Evolutionary conservation across 2,797 vertebrate species (phyloP), one percentile per base, ranked within the genome.

Genomic region (Falco columbarius): DNA sequence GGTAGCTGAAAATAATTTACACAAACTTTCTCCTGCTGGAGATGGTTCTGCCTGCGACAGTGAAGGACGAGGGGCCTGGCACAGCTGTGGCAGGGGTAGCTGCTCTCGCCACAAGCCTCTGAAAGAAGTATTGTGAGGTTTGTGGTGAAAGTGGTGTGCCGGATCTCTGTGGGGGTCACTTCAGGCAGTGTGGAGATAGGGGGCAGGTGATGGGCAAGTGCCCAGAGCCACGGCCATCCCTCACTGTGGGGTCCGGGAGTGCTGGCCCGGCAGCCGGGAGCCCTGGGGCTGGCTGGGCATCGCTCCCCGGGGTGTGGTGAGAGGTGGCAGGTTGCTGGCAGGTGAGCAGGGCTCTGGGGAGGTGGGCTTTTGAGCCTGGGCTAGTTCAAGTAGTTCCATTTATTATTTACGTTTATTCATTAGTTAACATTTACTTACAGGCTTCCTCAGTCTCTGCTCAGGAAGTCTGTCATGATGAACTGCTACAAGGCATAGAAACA

Each of bases 231-330:
- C 29, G 22, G 32, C 10, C 29, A 13, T 32, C 1, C 22, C 24
- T 7, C 17, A 19, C n/a, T 14, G 12, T 3, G 5, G 20, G 20
- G 18, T 14, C 16, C 10, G 4, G 49, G n/a, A 23, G 12, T 13
- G 29, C 9, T 15, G 9, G 16, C 8, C 29, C 0, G 7, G 47
- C 30, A 47, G 55, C 22, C 1, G 2, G 1, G 12, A 34, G 65
- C 12, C 23, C n/a, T 18, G 20, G 13, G 27, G 8, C 32, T 65
- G 30, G 6, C 77, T 40, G 40, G 23, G 1, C 7, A 3, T n/a
- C 3, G 2, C 32, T 61, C 3, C 23, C n/a, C 5, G 7, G 7
- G 26, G n/a, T 30, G 14, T 12, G 19, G 21, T 0, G 9, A 5
- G 58, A 32, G 59, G 19, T 14, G 12, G 11, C 2, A 4, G 11